A percentile compares a stretch with the other conserved stretches of the same genome.
Conservation (phyloP, 2,888 invertebrate genomes). For the Ophraella communa region DNA sequence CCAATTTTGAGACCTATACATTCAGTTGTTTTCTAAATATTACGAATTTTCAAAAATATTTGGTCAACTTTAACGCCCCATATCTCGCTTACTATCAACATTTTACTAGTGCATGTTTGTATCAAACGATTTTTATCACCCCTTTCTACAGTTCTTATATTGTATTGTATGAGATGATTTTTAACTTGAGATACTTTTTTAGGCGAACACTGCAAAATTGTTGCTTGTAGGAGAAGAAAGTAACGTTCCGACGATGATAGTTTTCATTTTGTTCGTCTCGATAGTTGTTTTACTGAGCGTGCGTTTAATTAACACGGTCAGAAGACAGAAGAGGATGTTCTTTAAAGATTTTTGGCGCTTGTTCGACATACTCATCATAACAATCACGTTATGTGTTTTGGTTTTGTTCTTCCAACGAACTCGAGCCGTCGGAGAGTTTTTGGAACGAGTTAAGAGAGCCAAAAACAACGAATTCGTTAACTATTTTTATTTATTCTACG, state of each 20-base stretch:
- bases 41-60: no score
- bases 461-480: slow-evolving; percentile 49
- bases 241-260: slow-evolving; percentile 28
- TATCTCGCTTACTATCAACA: no score
- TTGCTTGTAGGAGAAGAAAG: slow-evolving; percentile 41
- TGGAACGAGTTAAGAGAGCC: slow-evolving; percentile 37
- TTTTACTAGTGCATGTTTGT: no score
- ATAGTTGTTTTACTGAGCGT: slow-evolving; percentile 39
- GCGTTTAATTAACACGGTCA: slow-evolving; percentile 36
- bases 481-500: slow-evolving; percentile 45
- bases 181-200: slow-evolving; percentile 29
- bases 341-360: slow-evolving; percentile 45
- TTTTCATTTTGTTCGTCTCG: slow-evolving; percentile 39
- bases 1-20: no score
- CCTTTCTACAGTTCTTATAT: no score
- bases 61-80: no score
- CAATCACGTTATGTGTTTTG: slow-evolving; percentile 39
- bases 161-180: no score
- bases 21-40: no score
- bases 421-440: slow-evolving; percentile 34
- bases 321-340: slow-evolving; percentile 29
- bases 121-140: no score
- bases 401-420: slow-evolving; percentile 38
- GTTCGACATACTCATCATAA: slow-evolving; percentile 45
- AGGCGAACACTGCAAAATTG: slow-evolving; percentile 47